Evolutionary conservation across 2,797 vertebrate species (phyloP).

Genomic region (Scolopax bukidnonensis): DNA sequence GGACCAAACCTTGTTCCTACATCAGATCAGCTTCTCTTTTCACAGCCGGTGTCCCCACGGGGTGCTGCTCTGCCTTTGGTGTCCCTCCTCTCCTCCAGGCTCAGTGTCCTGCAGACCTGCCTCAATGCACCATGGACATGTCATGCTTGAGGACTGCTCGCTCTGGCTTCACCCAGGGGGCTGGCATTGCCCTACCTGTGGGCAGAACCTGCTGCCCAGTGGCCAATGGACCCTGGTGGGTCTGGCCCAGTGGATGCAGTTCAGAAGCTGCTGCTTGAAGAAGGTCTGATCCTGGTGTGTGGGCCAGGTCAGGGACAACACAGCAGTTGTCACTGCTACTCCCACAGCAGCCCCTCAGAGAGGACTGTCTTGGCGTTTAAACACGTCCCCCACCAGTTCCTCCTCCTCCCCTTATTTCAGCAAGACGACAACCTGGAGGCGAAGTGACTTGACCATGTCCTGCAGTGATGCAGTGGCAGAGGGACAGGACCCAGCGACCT

Average conservation of each 20-base stretch:
- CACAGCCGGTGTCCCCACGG: not conserved
- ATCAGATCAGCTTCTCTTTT: not conserved
- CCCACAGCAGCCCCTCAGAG: not conserved
- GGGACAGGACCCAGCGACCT: not conserved
- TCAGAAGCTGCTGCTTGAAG: not conserved
- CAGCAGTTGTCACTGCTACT: not conserved
- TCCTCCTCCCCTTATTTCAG: not conserved
- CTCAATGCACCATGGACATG: fast-evolving
- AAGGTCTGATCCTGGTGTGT: not conserved
- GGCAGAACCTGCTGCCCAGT: not conserved
- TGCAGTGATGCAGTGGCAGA: not conserved
- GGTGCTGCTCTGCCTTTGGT: not conserved
- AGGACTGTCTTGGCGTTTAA: not conserved
- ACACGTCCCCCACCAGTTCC: fast-evolving
- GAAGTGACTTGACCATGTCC: not conserved
- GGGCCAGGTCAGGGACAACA: not conserved
- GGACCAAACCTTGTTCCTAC: not conserved
- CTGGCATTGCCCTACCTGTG: fast-evolving
- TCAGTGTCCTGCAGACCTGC: not conserved
- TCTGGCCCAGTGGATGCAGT: not conserved
- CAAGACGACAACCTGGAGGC: not conserved
- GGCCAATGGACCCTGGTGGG: fast-evolving
- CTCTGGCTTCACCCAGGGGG: fast-evolving
- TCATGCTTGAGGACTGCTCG: not conserved
- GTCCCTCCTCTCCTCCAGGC: not conserved